Percentiles rank a stretch among this genome's conserved stretches.
Conservation (phyloP, 1,140 invertebrate genomes). For the Drosophila virilis region DNA sequence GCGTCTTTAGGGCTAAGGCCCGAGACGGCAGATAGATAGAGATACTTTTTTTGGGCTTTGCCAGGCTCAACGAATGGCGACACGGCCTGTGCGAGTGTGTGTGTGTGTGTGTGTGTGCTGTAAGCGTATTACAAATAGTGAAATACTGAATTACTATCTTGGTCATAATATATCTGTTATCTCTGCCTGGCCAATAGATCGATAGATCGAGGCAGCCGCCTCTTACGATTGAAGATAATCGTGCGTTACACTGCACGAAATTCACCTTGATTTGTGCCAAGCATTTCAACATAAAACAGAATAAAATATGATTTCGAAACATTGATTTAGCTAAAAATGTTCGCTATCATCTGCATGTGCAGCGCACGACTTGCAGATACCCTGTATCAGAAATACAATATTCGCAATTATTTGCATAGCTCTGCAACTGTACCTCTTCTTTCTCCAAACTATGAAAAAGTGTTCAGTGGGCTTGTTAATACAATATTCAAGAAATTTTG, state of each 20-base stretch:
- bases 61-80: conserved; percentile 28
- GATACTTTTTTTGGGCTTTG: conserved; percentile 31
- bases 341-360: too few species aligned
- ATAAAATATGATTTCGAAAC: too few species aligned
- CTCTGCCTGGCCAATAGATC: conserved; percentile 57
- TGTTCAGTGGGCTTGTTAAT: too few species aligned
- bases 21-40: conserved; percentile 12
- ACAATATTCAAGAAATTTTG: too few species aligned
- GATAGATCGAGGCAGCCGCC: conserved; percentile 61
- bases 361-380: too few species aligned
- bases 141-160: conserved; percentile 9
- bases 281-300: background rate
- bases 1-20: conserved; percentile 70
- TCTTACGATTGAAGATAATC: conserved; percentile 64
- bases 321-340: too few species aligned
- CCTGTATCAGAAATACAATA: too few species aligned
- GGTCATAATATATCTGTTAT: conserved; percentile 50
- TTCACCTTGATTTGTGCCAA: background rate
- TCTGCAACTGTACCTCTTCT: too few species aligned
- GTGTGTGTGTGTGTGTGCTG: background rate
- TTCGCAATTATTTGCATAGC: too few species aligned
- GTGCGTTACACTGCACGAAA: conserved; percentile 10
- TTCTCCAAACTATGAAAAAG: too few species aligned
- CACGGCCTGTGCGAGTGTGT: background rate
- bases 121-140: background rate